Evolutionary conservation across 2,888 invertebrate genomes (phyloP).

Genomic region (Netelia melanura): DNA sequence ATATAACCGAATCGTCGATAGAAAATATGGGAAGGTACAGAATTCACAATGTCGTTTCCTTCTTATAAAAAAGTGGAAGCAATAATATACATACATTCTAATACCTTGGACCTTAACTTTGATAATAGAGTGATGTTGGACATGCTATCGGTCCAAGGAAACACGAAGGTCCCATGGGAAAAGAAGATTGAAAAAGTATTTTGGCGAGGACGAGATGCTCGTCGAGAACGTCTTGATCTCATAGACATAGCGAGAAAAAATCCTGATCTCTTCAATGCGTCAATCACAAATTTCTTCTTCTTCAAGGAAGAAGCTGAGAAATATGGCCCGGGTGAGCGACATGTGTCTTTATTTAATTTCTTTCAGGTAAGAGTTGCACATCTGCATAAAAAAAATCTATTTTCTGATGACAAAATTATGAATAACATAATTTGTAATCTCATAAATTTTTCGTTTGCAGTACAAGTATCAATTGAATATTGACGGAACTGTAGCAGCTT

Average conservation of each 20-base stretch:
- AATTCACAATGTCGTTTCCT: not conserved
- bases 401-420: constrained; percentile 22
- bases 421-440: constrained; percentile 21
- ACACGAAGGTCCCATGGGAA: constrained; percentile 90
- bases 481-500: constrained; percentile 98
- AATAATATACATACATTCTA: not conserved
- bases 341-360: constrained; percentile 96
- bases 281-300: constrained; percentile 98
- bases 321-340: constrained; percentile 94
- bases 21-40: constrained; percentile 96
- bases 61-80: not conserved
- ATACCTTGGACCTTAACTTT: constrained; percentile 47
- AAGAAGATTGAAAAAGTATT: constrained; percentile 91
- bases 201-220: constrained; percentile 97
- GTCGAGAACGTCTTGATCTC: constrained; percentile 93
- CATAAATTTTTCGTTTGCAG: constrained; percentile 86
- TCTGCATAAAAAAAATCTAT: not conserved
- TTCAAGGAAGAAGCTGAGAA: constrained; percentile 93
- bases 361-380: constrained; percentile 91
- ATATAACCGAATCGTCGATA: constrained; percentile 95
- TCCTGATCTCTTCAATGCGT: constrained; percentile 94
- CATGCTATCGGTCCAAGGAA: constrained; percentile 95
- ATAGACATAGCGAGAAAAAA: constrained; percentile 91
- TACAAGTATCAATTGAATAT: constrained; percentile 97
- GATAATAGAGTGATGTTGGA: constrained; percentile 92